Evolutionary conservation across 1,140 invertebrate genomes (phyloP), one percentile per base, ranked within the genome.

Genomic region (Frieseomelitta varia): DNA sequence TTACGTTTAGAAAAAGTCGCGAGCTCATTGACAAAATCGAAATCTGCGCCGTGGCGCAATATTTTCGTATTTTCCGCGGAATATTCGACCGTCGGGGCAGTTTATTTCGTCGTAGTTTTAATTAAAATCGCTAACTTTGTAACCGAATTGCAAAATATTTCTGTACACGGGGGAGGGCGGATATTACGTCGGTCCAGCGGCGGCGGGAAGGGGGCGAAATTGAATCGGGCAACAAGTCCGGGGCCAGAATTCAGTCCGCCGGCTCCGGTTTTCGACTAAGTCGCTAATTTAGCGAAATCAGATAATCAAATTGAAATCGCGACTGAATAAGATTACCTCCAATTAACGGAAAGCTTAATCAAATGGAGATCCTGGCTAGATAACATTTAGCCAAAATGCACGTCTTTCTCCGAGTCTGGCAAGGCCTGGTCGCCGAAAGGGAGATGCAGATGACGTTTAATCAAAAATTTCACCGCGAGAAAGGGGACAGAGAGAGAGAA

Each of bases 391-490:
- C 30, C 12, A 12, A 56, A 27, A 27, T 15, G 27, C 3, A 15
- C 47, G 19, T 75, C 73, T 75, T 75, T 74, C 73, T 17, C 12
- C 2, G 6, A 15, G 4, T 2, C 21, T 1, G 15, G 2, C 24
- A 34, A 1, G 12, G 12, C 4, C 19, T 15, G 14, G 71, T 21
- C 1, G 17, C n/a, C 19, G 4, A 39, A 58, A 24, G 19, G 21
- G 30, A 10, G 6, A 21, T 68, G 47, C 24, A 30, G 30, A 79
- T 68, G 77, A 79, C 63, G 51, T 79, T 79, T 79, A 79, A 79
- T 79, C 51, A 79, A 55, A 78, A 79, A 79, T 69, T 53, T 68
- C 27, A 14, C 77, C 8, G 6, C 53, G 68, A 17, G 56, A 61
- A 61, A 61, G 24, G 21, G 24, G 24, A 61, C 21, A 61, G 53